These are phyloP conservation scores for Blennius ocellaris DNA, from an alignment of 2,113 vertebrate genomes.

Conservation along the genomic window DNA sequence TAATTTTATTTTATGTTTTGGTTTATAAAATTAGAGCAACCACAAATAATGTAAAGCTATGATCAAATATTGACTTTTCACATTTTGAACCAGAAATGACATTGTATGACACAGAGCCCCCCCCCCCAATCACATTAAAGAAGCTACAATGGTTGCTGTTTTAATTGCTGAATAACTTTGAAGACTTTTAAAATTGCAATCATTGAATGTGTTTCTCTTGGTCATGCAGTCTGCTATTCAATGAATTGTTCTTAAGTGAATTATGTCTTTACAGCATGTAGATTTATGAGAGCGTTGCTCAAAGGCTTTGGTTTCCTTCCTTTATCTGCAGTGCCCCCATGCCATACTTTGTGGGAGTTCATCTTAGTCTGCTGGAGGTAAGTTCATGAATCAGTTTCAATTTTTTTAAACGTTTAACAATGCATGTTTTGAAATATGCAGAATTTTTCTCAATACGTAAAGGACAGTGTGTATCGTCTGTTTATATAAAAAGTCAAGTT, in stretches of 20 bases:
- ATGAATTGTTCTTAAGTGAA: background rate
- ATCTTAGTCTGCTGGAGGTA: conserved; percentile 97
- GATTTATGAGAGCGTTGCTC: conserved; percentile 18
- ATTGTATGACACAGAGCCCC: background rate
- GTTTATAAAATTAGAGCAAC: too few relatives aligned
- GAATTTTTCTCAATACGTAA: too few relatives aligned
- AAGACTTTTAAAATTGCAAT: background rate
- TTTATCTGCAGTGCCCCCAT: conserved; percentile 90
- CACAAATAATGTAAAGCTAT: too few relatives aligned
- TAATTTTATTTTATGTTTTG: background rate
- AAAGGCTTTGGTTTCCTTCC: conserved; percentile 54
- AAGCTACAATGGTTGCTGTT: background rate
- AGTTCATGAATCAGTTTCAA: conserved; percentile 54
- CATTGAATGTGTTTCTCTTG: background rate
- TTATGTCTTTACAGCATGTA: background rate
- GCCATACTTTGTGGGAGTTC: conserved; percentile 98
- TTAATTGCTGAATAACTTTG: background rate
- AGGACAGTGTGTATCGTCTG: too few relatives aligned
- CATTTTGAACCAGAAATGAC: background rate
- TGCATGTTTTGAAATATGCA: too few relatives aligned
- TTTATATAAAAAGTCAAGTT: too few relatives aligned
- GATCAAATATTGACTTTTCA: background rate
- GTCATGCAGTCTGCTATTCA: background rate
- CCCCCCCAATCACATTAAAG: background rate
- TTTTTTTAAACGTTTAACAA: too few relatives aligned